Evolutionary conservation across 2,113 vertebrate genomes (phyloP), one percentile per base, ranked within the genome.

Genomic region (Hemicordylus capensis): DNA sequence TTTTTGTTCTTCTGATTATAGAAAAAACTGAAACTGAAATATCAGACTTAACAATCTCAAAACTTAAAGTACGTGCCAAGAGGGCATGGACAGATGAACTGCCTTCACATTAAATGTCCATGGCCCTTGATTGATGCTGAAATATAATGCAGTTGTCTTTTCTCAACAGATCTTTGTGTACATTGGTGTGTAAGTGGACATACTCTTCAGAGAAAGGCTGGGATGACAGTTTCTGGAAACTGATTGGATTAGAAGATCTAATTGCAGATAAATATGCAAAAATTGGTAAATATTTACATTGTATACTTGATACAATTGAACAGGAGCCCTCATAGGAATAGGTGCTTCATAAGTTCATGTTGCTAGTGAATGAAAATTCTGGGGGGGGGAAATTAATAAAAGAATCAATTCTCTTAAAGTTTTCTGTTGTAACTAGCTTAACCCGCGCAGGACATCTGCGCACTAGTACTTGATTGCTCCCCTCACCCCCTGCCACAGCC

Each of bases 141-240:
- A 26, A 10, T 4, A 1, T 88, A 28, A 89, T 78, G 11, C 10
- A 59, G 8, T 66, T 83, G 39, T 14, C 79, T 31, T 51, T 7
- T 90, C 85, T 93, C 86, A 81, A 66, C 90, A 99, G 98, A 83
- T 99, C 98, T 89, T 95, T 99, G 75, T 99, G 98, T 84, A 98
- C 98, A 5, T 90, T 99, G 84, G 97, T 99, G 83, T 99, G 98
- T 93, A 99, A 99, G 87, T 99, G 98, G 98, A 98, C 97, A 0
- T 99, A 98, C 86, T 97, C 96, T 0, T 95, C 97, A n/a, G 96
- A 97, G 63, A 94, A 92, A n/a, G 98, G 98, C 66, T 99, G 98
- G 98, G 97, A 98, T 66, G 93, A 96, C 86, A 97, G 91, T 72
- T 99, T 99, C 92, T 99, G 98, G 98, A 96, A 93, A 3, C 88